A percentile compares a stretch with the other conserved stretches of the same genome.
Conservation (phyloP, 2,797 vertebrate genomes). For the Natrix natrix region DNA sequence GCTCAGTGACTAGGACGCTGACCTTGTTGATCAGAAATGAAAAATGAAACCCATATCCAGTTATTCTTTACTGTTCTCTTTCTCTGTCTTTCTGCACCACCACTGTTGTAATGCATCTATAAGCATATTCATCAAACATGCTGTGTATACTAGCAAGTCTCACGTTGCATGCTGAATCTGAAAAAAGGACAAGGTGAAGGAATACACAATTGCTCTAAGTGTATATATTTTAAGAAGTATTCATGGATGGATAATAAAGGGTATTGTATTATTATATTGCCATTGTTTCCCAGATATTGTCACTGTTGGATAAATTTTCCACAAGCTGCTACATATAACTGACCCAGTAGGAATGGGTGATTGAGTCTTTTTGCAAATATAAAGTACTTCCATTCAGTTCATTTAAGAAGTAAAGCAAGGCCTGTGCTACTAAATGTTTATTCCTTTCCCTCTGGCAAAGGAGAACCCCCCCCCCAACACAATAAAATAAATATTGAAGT, state of each 20-base stretch:
- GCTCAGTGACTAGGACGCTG: no score
- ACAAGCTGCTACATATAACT: background rate
- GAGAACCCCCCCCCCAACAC: background rate
- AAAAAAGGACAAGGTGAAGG: background rate
- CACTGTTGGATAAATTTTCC: background rate
- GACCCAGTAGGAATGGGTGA: slow-evolving; percentile 44
- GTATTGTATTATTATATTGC: slow-evolving; percentile 9
- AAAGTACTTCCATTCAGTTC: slow-evolving; percentile 25
- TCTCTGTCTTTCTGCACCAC: background rate
- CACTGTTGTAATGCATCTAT: background rate
- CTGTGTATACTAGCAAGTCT: background rate
- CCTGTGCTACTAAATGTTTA: slow-evolving; percentile 26
- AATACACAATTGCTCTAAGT: background rate
- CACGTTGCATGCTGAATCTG: background rate
- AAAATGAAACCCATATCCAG: background rate
- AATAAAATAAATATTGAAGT: slow-evolving; percentile 33
- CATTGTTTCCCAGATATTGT: slow-evolving; percentile 22
- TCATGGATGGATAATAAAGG: slow-evolving; percentile 19
- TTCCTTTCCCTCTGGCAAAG: slow-evolving; percentile 18
- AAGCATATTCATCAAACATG: slow-evolving; percentile 3
- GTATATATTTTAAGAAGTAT: slow-evolving; percentile 6
- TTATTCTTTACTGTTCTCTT: background rate
- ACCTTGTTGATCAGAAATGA: no score
- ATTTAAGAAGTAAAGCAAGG: slow-evolving; percentile 32
- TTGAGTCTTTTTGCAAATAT: slow-evolving; percentile 9